A percentile compares a stretch with the other conserved stretches of the same genome.
Evolutionary conservation across 1,140 invertebrate genomes (phyloP).

Genomic region (Euura lappo): DNA sequence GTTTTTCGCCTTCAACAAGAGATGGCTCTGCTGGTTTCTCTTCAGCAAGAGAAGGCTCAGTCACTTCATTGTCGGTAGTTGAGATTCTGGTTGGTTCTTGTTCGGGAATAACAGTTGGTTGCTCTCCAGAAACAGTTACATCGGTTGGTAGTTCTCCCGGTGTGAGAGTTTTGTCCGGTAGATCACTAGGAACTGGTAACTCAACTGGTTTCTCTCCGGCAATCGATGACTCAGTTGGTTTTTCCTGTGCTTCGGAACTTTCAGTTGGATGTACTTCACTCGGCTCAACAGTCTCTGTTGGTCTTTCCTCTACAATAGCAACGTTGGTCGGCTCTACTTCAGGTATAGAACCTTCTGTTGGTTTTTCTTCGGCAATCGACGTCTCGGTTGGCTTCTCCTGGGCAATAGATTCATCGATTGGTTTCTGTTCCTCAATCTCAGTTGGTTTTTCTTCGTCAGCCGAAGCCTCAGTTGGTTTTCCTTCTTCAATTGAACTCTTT

Average conservation of each 20-base stretch:
- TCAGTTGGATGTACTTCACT: constrained; percentile 10
- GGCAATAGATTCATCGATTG: not conserved
- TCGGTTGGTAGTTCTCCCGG: constrained; percentile 22
- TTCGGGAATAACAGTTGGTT: constrained; percentile 9
- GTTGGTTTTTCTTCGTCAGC: constrained; percentile 17
- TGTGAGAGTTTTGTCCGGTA: not conserved
- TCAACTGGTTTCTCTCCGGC: constrained; percentile 16
- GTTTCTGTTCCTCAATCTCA: not conserved
- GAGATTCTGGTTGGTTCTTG: constrained; percentile 17
- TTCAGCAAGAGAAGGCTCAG: not conserved
- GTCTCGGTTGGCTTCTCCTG: not conserved
- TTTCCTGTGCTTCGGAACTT: not conserved
- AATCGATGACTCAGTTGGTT: not conserved
- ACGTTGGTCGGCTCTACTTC: constrained; percentile 25
- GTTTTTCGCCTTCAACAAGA: not conserved
- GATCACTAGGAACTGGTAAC: constrained; percentile 8
- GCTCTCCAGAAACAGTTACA: not conserved
- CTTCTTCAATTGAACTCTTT: constrained; percentile 9
- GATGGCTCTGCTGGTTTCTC: not conserved
- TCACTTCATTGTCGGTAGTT: constrained; percentile 8
- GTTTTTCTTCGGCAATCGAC: constrained; percentile 22
- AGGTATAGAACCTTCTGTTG: constrained; percentile 27
- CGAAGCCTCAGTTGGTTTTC: constrained; percentile 14
- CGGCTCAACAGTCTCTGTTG: constrained; percentile 5
- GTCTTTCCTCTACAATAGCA: constrained; percentile 16